Evolutionary conservation across 2,113 vertebrate genomes (phyloP).

Genomic region (Buteo buteo): DNA sequence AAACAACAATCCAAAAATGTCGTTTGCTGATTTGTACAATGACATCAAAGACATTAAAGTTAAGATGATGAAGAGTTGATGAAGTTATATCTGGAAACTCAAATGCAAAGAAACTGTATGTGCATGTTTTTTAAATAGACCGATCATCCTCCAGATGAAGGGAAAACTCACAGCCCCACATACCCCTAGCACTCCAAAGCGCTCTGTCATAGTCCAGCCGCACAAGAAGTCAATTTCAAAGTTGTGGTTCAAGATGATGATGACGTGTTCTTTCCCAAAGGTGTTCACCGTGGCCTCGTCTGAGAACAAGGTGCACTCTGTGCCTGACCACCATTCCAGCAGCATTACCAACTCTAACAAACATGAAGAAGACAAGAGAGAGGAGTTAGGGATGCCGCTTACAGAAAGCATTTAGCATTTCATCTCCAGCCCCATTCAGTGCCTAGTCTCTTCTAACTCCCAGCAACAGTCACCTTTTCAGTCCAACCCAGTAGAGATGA

Average conservation of each 20-base stretch:
- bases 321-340: conserved; percentile 98
- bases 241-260: conserved; percentile 98
- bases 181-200: conserved; percentile 93
- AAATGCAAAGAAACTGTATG: background rate
- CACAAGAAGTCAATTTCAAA: conserved; percentile 98
- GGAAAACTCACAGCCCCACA: background rate
- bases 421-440: background rate
- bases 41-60: background rate
- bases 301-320: conserved; percentile 92
- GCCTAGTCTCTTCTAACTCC: background rate
- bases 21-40: background rate
- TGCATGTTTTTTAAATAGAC: background rate
- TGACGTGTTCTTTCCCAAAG: conserved; percentile 92
- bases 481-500: background rate
- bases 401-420: background rate
- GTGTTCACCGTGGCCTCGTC: conserved; percentile 85
- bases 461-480: background rate
- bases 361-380: background rate
- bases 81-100: background rate
- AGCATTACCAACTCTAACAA: conserved; percentile 93
- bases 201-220: conserved; percentile 98
- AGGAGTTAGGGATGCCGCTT: background rate
- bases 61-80: background rate
- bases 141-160: background rate
- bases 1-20: background rate